Base-by-base conservation (phyloP, 2,113 vertebrate species). In the Nibea coibor region DNA sequence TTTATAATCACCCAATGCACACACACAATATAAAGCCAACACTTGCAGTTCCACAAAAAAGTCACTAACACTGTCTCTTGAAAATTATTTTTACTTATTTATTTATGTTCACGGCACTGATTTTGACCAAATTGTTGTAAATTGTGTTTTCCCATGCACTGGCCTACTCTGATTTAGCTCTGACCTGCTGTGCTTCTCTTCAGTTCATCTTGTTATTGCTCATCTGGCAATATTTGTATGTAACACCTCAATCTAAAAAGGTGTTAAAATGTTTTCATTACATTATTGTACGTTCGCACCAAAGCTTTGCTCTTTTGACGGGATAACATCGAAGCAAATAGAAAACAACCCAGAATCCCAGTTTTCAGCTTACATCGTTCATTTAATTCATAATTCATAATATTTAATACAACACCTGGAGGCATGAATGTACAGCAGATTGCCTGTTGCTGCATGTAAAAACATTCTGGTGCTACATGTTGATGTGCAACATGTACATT, bases 401-500 rank as follows among this genome's bases (percentile, higher is more conserved):
- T n/a, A 43, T 24, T 62, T 15, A 20, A 3, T 10, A 19, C 51
- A 10, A 2, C 15, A 31, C 17, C 51, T 57, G 14, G 11, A 22
- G 73, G 73, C 62, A 20, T 35, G 11, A 15, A 39, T 3, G 26
- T 45, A 43, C 31, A 53, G 45, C 12, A 4, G 31, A 14, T 31
- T 19, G 72, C 3, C 72, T 9, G 72, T 42, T 53, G 26, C 31
- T 42, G 50, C 10, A 31, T 45, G 66, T 42, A 16, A 43, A 56
- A 45, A 47, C 19, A 53, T 20, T 10, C 45, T 9, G 66, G 48
- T 14, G 35, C 17, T 4, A n/a, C 10, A 47, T 70, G 72, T 70
- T 59, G n/a, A 43, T 2, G 16, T 64, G 17, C 57, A 58, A 58
- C 42, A 22, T 71, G 22, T 54, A 69, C 57, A 75, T 54, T 16